These are phyloP conservation scores for Bos taurus DNA, from an alignment of 2,113 vertebrate species.

Conservation along the genomic window ARS-UCD2.0 NC_037331.1:106203001-106203500, in stretches of 20 bases:
- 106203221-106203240: neutral
- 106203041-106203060: neutral
- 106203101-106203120: neutral
- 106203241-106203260: neutral
- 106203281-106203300: neutral
- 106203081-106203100: too few relatives aligned
- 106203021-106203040: neutral
- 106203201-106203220: neutral
- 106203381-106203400: neutral
- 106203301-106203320: neutral
- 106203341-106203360: neutral
- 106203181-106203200: neutral
- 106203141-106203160: fast-evolving
- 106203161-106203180: fast-evolving
- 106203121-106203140: neutral
- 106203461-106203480: neutral
- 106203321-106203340: neutral
- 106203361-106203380: neutral
- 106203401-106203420: neutral
- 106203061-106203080: neutral
- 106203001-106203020: neutral
- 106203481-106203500: neutral
- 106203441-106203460: neutral
- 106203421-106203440: neutral
- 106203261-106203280: neutral